Evolutionary conservation across 2,888 invertebrate genomes (phyloP).

Genomic region (Folsomia manolachei): DNA sequence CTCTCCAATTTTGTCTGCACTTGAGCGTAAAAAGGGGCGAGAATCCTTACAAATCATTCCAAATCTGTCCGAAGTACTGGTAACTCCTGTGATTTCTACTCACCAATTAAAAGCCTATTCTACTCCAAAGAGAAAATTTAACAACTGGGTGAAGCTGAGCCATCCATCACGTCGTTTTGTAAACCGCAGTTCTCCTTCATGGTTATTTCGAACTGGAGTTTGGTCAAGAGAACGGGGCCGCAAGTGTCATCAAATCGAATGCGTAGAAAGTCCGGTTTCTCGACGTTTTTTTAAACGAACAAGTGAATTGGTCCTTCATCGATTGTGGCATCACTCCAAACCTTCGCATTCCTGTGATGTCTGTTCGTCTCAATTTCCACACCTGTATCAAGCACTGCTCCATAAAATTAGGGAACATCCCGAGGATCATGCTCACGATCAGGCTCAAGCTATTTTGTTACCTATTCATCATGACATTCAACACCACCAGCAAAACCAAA

Average conservation of each 20-base stretch:
- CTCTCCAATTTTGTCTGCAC: slow-evolving; percentile 1
- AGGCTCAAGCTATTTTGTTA: neutral
- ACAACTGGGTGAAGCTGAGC: neutral
- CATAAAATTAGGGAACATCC: slow-evolving; percentile 51
- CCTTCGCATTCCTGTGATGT: slow-evolving; percentile 57
- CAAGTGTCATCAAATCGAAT: slow-evolving; percentile 39
- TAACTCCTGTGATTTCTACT: slow-evolving; percentile 28
- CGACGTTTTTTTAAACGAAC: slow-evolving; percentile 37
- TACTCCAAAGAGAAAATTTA: neutral
- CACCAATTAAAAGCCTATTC: neutral
- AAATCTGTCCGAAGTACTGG: slow-evolving; percentile 39
- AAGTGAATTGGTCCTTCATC: slow-evolving; percentile 54
- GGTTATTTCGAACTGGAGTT: neutral
- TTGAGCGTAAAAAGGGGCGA: slow-evolving; percentile 27
- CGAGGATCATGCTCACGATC: neutral
- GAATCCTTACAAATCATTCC: slow-evolving; percentile 43
- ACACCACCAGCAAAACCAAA: too few species aligned
- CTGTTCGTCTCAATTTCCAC: slow-evolving; percentile 56
- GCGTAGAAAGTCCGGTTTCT: slow-evolving; percentile 28
- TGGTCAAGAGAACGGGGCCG: slow-evolving; percentile 22
- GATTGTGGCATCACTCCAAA: slow-evolving; percentile 58
- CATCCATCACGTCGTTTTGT: neutral
- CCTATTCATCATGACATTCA: neutral
- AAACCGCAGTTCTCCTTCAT: neutral
- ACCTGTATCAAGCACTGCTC: slow-evolving; percentile 58